phyloP scores from a whole-genome alignment of 2,888 invertebrate species.

The Pyrrhia umbra region DNA sequence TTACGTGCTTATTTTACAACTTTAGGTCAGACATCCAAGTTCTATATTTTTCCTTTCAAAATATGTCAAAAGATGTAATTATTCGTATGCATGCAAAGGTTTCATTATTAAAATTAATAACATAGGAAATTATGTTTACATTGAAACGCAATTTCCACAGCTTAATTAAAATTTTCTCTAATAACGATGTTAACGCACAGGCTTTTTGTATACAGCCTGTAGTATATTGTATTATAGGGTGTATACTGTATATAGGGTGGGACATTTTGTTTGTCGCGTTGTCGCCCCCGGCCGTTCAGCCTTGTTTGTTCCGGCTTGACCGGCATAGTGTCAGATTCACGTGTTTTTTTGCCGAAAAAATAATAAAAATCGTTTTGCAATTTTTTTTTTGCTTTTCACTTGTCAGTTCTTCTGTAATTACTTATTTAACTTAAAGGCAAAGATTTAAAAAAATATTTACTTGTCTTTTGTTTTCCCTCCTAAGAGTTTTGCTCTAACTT shows the following conservation, averaged over 20 bases:
- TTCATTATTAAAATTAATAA: constrained; percentile 54
- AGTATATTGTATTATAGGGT: constrained; percentile 27
- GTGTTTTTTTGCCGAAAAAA: constrained; percentile 40
- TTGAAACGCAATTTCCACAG: constrained; percentile 57
- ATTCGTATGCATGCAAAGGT: constrained; percentile 16
- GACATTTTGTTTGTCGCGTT: constrained; percentile 60
- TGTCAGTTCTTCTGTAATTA: not conserved
- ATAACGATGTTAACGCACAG: constrained; percentile 55
- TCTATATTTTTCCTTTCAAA: not conserved
- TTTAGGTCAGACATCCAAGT: no score
- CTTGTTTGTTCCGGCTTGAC: constrained; percentile 63
- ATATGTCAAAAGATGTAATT: constrained; percentile 6
- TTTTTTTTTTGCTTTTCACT: constrained; percentile 1
- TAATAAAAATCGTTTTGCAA: not conserved
- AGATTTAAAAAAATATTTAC: not conserved
- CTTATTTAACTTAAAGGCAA: not conserved
- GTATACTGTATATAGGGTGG: constrained; percentile 36
- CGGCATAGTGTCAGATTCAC: constrained; percentile 52
- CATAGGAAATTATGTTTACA: constrained; percentile 58
- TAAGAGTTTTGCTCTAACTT: no score
- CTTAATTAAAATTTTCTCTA: constrained; percentile 62
- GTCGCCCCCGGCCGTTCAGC: constrained; percentile 57
- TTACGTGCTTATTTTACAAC: no score
- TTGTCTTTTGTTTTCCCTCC: not conserved
- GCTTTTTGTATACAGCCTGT: constrained; percentile 46